Evolutionary conservation across 2,797 vertebrate species (phyloP), one percentile per base, ranked within the genome.

Genomic region (Cheirogaleus major): DNA sequence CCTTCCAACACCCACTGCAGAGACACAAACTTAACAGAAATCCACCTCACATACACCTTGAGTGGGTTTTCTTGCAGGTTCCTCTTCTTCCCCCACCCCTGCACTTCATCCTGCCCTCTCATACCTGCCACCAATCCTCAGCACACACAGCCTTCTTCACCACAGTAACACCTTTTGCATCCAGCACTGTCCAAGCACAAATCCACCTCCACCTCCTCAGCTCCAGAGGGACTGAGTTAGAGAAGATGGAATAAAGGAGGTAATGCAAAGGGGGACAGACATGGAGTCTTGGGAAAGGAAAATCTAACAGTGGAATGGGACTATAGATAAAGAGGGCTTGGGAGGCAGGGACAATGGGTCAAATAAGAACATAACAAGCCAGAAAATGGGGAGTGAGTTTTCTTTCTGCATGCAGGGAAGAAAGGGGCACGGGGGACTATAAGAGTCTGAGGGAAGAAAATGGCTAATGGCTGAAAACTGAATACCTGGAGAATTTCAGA

Each of bases 181-280:
- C 89, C 69, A 82, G 41, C 43, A 73, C 80, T 79, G 75, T 25
- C 48, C 63, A 72, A 48, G 55, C 43, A 69, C 35, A 87, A 18
- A 93, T 27, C 89, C 70, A 61, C 69, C 59, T 87, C 63, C 48
- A 89, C 76, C 50, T 96, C 84, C 86, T 91, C 67, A 88, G 88
- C 69, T 95, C 88, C 91, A 92, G 45, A 88, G 83, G 69, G 91
- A 43, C 70, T 81, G 38, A 22, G n/a, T 78, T 59, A 91, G 76
- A 83, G 72, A 85, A 96, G 85, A 79, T 32, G n/a, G 70, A 84
- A 32, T 89, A 91, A 90, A 59, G 84, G 25, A 5, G 15, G 73
- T 55, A 72, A 45, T 67, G 87, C 80, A 85, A 48, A 73, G 38
- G 23, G 52, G 32, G 15, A 57, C 18, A 48, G 30, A 70, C 14